phyloP scores from a whole-genome alignment of 1,140 invertebrate genomes.

The Bombus turneri region DNA sequence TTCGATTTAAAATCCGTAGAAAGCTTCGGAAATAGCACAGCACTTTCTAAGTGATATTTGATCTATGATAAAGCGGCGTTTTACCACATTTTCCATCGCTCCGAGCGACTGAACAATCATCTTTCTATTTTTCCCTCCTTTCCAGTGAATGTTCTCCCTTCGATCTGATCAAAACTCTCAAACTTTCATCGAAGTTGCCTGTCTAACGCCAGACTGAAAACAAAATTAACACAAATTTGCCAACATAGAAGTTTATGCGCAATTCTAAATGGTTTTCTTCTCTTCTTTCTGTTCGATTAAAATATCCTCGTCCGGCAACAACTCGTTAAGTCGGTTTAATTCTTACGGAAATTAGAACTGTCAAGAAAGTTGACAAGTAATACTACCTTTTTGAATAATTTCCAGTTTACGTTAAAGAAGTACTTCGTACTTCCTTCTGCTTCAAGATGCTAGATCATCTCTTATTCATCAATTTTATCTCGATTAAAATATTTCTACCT shows the following conservation, averaged over 20 bases:
- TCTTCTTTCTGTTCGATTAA: not conserved
- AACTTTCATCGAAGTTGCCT: not conserved
- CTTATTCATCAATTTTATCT: not conserved
- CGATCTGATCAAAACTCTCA: not conserved
- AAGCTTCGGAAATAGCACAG: not conserved
- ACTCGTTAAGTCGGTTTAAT: not conserved
- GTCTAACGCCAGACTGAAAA: not conserved
- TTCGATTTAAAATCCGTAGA: not conserved
- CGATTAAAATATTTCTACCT: not conserved
- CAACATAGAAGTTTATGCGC: not conserved
- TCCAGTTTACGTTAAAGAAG: not conserved
- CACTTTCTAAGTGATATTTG: conserved; percentile 8
- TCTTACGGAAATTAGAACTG: not conserved
- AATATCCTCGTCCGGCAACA: not conserved
- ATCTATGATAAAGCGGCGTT: not conserved
- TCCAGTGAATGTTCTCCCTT: not conserved
- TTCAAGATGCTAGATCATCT: not conserved
- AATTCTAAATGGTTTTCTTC: not conserved
- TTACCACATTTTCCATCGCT: conserved; percentile 4
- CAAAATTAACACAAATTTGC: not conserved
- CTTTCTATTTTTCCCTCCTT: not conserved
- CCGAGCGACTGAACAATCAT: not conserved
- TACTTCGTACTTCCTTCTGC: not conserved
- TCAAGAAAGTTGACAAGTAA: not conserved
- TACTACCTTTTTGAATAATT: not conserved